Base-by-base conservation (phyloP, 64 coral and sea anemone species). In the Stichodactyla helianthus region DNA sequence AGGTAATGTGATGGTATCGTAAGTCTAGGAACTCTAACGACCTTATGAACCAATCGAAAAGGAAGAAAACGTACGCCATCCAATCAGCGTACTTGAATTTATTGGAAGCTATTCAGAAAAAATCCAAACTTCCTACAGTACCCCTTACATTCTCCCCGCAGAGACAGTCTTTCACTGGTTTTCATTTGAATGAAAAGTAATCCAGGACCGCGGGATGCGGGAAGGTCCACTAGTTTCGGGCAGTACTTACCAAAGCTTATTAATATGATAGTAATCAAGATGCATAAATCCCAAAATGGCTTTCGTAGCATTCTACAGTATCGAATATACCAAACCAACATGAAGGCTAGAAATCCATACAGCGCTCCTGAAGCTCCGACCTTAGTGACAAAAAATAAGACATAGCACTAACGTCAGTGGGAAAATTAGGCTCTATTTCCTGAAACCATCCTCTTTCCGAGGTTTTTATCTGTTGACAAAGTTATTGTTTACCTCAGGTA, bases 351-450 rank as follows among this genome's bases (percentile, higher is more conserved):
- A 31, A 96, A 77, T 19, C 94, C 94, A 53, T 93, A 96, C 8
- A 96, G 79, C 5, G 91, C 90, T 55, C 94, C 94, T 5, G 94
- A 96, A 23, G 94, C 79, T 18, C 94, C 94, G 88, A 86, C 94
- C 94, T 96, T 52, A 11, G n/a, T 28, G 25, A 74, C 55, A 31
- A 74, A 13, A 71, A 74, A 74, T 31, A 74, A 11, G 12, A 68
- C 19, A 22, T 6, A n/a, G 20, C 19, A 35, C 17, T 13, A 53
- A 51, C 11, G 18, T 20, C 44, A 28, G 55, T 5, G 51, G 2
- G 52, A 22, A 82, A 50, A 16, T 23, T 20, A 5, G 0, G 51
- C 35, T 44, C 35, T 44, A 44, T 44, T 44, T 1, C 35, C 35
- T 44, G 35, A 44, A 44, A 44, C 35, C 35, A 1, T 44, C 35